Conservation (phyloP, 2,888 invertebrate genomes). For the Apotomis capreana region DNA sequence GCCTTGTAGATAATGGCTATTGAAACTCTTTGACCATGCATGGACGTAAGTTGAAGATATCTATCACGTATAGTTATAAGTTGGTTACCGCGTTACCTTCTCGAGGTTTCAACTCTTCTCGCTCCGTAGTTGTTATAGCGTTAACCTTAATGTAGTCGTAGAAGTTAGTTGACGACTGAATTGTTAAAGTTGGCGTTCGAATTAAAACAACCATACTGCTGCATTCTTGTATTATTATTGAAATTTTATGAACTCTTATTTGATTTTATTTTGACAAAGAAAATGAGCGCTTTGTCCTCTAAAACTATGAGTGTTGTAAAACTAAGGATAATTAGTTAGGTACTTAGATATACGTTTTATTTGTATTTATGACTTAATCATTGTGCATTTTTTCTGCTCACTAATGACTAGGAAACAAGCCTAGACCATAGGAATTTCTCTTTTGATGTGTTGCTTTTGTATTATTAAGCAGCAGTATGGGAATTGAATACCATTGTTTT, state of each 20-base stretch:
- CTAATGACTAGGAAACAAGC: too few species aligned
- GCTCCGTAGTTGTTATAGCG: conserved; percentile 36
- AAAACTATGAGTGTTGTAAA: not conserved
- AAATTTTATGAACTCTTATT: not conserved
- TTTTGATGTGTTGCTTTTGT: too few species aligned
- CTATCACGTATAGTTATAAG: conserved; percentile 11
- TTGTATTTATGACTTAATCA: too few species aligned
- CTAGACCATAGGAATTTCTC: too few species aligned
- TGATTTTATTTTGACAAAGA: not conserved
- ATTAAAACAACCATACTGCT: conserved; percentile 17
- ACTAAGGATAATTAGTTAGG: too few species aligned
- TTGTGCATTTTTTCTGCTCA: not conserved
- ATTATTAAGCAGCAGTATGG: conserved; percentile 7
- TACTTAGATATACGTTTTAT: too few species aligned
- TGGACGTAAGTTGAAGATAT: conserved; percentile 21
- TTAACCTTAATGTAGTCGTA: conserved; percentile 28
- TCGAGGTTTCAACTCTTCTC: conserved; percentile 31
- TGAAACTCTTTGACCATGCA: conserved; percentile 3
- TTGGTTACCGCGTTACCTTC: conserved; percentile 27
- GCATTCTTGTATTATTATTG: conserved; percentile 12
- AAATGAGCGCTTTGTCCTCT: not conserved
- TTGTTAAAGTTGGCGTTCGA: conserved; percentile 31
- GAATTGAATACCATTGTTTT: conserved; percentile 3
- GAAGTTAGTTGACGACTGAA: conserved; percentile 36
- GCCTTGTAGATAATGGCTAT: not conserved